phyloP scores from a whole-genome alignment of 2,113 vertebrate species.

The Vulpes lagopus region DNA sequence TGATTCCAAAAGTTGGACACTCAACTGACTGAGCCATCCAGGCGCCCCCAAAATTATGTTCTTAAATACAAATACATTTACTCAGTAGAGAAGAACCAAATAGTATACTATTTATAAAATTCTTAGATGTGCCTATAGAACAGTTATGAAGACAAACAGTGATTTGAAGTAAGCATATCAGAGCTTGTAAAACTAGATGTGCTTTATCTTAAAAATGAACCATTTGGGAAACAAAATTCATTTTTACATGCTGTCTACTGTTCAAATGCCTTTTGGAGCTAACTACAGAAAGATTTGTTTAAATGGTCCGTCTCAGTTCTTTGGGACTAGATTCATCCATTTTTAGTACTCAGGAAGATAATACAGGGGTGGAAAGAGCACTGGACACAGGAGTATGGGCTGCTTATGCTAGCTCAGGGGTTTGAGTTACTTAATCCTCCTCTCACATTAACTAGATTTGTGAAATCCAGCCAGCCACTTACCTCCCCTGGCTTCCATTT shows the following conservation, averaged over 20 bases:
- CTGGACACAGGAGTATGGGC: no score
- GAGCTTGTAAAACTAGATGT: slow-evolving; percentile 7
- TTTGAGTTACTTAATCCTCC: neutral
- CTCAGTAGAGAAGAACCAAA: neutral
- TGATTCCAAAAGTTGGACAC: neutral
- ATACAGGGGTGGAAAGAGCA: neutral
- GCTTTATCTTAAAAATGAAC: neutral
- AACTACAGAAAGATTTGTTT: neutral
- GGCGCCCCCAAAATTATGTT: neutral
- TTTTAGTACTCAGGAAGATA: neutral
- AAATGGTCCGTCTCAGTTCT: neutral
- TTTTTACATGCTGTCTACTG: neutral
- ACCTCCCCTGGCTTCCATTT: neutral
- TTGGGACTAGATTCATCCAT: neutral
- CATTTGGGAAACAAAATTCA: slow-evolving; percentile 34
- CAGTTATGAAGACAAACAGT: slow-evolving; percentile 32
- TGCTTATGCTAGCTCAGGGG: neutral
- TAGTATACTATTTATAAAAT: slow-evolving; percentile 18
- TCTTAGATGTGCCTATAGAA: neutral
- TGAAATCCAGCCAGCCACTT: neutral
- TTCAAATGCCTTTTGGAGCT: slow-evolving; percentile 2
- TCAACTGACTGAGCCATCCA: neutral
- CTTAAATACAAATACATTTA: slow-evolving; percentile 43
- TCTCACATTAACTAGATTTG: neutral
- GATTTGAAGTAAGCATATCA: neutral